Percentiles rank a stretch among this genome's conserved stretches.
These are phyloP conservation scores for Cyrtorhinus lividipennis DNA, from an alignment of 1,140 invertebrate species.

Conservation along the genomic window DNA sequence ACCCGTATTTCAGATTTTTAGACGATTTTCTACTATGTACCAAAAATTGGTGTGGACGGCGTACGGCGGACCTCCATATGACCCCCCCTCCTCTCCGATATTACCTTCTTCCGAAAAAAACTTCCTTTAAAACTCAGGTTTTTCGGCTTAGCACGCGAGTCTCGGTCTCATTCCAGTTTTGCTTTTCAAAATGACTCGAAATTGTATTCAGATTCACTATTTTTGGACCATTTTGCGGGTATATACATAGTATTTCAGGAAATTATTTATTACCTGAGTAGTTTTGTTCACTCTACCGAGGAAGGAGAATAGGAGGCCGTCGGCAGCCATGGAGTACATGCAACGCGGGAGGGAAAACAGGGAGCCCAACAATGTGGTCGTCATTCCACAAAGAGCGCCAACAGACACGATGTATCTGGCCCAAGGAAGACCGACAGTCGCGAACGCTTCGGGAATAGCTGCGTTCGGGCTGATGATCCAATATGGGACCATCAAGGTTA, in stretches of 20 bases:
- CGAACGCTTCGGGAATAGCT: constrained; percentile 72
- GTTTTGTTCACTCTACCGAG: constrained; percentile 56
- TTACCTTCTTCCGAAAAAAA: too few relatives aligned
- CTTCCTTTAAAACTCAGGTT: too few relatives aligned
- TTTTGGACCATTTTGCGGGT: not conserved
- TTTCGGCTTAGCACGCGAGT: too few relatives aligned
- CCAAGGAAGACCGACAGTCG: constrained; percentile 54
- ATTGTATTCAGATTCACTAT: not conserved
- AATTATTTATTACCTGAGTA: constrained; percentile 47
- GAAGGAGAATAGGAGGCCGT: constrained; percentile 70
- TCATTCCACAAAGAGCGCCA: constrained; percentile 81
- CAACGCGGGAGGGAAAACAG: constrained; percentile 69
- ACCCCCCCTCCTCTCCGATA: too few relatives aligned
- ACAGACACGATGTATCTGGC: constrained; percentile 76
- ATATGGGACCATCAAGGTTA: constrained; percentile 75
- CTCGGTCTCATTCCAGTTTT: too few relatives aligned
- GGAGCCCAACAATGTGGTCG: constrained; percentile 68
- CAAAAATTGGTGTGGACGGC: too few relatives aligned
- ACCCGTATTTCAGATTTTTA: too few relatives aligned
- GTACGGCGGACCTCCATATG: too few relatives aligned
- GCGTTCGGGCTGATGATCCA: constrained; percentile 48
- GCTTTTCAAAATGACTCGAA: too few relatives aligned
- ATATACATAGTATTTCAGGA: not conserved
- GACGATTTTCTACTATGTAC: too few relatives aligned
- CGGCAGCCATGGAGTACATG: constrained; percentile 77